These are phyloP conservation scores for Buphagus erythrorhynchus DNA, from an alignment of 2,797 vertebrate genomes.

Conservation along the genomic window DNA sequence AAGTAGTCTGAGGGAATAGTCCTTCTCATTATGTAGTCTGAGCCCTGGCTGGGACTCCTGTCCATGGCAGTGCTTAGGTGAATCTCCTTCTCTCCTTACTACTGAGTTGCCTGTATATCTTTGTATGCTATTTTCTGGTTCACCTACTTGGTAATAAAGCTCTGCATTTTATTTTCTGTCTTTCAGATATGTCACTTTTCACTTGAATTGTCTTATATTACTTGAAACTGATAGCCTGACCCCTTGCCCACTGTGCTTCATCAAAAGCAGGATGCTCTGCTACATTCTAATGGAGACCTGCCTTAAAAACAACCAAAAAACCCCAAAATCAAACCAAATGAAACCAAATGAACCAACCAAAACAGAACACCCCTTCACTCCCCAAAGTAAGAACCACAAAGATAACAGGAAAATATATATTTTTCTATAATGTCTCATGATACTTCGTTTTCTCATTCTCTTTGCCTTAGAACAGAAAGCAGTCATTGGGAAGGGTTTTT, in stretches of 20 bases:
- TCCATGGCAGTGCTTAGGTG: not conserved
- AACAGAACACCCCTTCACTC: not conserved
- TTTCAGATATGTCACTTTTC: not conserved
- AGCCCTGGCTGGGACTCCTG: not conserved
- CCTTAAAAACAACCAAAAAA: not conserved
- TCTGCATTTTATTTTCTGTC: not conserved
- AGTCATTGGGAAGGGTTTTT: not conserved
- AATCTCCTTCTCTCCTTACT: not conserved
- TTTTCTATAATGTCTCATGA: not conserved
- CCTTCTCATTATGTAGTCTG: not conserved
- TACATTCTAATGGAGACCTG: conserved; percentile 8
- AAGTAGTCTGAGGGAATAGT: not conserved
- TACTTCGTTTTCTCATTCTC: not conserved
- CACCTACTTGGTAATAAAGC: not conserved
- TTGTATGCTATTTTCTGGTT: not conserved
- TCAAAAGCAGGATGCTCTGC: not conserved
- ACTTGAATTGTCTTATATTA: not conserved
- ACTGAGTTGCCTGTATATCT: not conserved
- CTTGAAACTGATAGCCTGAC: conserved; percentile 36
- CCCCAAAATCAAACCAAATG: not conserved
- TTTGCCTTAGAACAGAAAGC: not conserved
- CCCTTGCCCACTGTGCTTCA: conserved; percentile 14
- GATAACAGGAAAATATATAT: not conserved
- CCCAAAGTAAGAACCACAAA: not conserved
- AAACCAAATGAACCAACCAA: not conserved